phyloP scores from a whole-genome alignment of 1,140 invertebrate species.

The Plectrocnemia conspersa region DNA sequence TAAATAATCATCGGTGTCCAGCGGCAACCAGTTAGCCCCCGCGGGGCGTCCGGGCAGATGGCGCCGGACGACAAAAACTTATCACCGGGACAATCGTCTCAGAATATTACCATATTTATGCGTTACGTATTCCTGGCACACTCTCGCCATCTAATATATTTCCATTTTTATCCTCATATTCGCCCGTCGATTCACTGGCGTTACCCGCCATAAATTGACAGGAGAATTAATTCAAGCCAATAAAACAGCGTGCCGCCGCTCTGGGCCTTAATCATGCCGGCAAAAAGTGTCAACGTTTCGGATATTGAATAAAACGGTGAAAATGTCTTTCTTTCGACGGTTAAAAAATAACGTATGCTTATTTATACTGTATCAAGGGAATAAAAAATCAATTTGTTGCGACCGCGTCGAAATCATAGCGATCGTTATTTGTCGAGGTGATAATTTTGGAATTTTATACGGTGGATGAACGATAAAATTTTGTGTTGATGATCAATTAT shows the following conservation, averaged over 20 bases:
- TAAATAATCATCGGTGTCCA: neutral
- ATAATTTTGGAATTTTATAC: too few relatives aligned
- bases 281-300: neutral
- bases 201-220: slow-evolving; percentile 11
- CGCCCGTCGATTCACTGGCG: too few relatives aligned
- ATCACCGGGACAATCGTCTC: slow-evolving; percentile 26
- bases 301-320: too few relatives aligned
- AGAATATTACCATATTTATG: slow-evolving; percentile 17
- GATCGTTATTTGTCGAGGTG: too few relatives aligned
- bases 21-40: slow-evolving; percentile 6
- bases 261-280: neutral
- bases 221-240: slow-evolving; percentile 9
- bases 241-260: slow-evolving; percentile 1
- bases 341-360: too few relatives aligned
- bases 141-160: too few relatives aligned
- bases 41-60: slow-evolving; percentile 27
- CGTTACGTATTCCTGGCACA: slow-evolving; percentile 5
- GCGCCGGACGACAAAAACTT: slow-evolving; percentile 33
- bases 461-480: too few relatives aligned
- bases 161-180: slow-evolving; percentile 7
- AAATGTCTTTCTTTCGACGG: too few relatives aligned
- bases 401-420: too few relatives aligned
- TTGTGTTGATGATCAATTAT: too few relatives aligned
- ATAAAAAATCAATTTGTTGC: too few relatives aligned
- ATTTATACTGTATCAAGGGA: too few relatives aligned